phyloP scores from a whole-genome alignment of 2,888 invertebrate genomes.

The Pogonocherus hispidulus region DNA sequence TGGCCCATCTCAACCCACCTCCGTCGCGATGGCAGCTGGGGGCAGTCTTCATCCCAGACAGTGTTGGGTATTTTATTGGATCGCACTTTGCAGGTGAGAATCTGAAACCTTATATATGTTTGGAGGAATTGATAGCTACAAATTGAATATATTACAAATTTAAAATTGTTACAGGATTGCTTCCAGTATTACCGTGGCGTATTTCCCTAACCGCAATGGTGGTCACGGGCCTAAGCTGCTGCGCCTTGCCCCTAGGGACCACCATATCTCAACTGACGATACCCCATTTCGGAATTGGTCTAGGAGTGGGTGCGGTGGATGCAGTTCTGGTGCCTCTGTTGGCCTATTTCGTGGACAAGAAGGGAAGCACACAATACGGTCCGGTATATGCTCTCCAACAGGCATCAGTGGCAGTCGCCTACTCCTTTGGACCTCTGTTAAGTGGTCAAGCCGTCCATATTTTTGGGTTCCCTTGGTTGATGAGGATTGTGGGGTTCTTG shows the following conservation, averaged over 20 bases:
- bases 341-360: constrained; percentile 79
- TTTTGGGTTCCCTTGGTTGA: constrained; percentile 82
- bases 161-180: constrained; percentile 54
- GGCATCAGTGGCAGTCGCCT: constrained; percentile 85
- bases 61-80: constrained; percentile 85
- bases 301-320: constrained; percentile 82
- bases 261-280: constrained; percentile 73
- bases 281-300: constrained; percentile 85
- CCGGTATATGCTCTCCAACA: constrained; percentile 88
- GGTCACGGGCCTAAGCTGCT: constrained; percentile 63
- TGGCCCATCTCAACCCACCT: constrained; percentile 76
- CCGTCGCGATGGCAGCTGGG: constrained; percentile 83
- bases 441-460: constrained; percentile 80
- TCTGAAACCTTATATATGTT: no score
- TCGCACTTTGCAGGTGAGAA: constrained; percentile 81
- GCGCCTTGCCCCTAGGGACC: constrained; percentile 62
- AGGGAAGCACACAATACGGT: constrained; percentile 78
- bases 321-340: constrained; percentile 84
- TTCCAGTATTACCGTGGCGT: constrained; percentile 64
- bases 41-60: constrained; percentile 88
- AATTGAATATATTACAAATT: not conserved
- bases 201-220: constrained; percentile 63
- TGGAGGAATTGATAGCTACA: not conserved
- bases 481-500: constrained; percentile 78
- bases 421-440: constrained; percentile 82